Conservation (phyloP, 2,797 vertebrate genomes). For the Falco columbarius region DNA sequence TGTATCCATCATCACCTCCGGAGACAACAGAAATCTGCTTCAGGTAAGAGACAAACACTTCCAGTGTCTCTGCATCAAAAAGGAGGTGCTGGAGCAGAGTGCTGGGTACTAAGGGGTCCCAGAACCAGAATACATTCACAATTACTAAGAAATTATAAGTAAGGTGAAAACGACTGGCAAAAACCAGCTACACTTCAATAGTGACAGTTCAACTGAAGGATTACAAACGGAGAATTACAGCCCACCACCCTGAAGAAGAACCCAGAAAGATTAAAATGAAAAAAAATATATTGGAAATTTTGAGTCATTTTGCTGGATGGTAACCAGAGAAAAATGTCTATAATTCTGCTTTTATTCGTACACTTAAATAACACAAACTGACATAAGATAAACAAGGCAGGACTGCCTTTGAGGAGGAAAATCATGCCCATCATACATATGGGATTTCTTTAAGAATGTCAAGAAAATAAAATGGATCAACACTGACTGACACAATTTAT, state of each 20-base stretch:
- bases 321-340: neutral
- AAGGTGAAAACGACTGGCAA: neutral
- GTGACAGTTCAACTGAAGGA: neutral
- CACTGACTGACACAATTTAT: neutral
- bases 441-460: neutral
- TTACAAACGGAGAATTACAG: neutral
- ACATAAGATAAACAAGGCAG: neutral
- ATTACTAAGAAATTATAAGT: neutral
- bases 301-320: neutral
- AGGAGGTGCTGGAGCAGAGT: neutral
- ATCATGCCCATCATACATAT: neutral
- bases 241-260: neutral
- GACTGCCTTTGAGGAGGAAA: neutral
- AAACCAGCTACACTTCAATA: neutral
- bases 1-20: neutral
- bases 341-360: neutral
- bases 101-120: neutral
- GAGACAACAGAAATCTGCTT: neutral
- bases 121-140: neutral
- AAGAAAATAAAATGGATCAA: neutral
- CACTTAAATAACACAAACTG: neutral
- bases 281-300: neutral
- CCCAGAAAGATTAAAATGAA: neutral
- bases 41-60: neutral
- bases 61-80: neutral